Evolutionary conservation across 2,797 vertebrate species (phyloP), one percentile per base, ranked within the genome.

Genomic region (Propithecus deckenii): DNA sequence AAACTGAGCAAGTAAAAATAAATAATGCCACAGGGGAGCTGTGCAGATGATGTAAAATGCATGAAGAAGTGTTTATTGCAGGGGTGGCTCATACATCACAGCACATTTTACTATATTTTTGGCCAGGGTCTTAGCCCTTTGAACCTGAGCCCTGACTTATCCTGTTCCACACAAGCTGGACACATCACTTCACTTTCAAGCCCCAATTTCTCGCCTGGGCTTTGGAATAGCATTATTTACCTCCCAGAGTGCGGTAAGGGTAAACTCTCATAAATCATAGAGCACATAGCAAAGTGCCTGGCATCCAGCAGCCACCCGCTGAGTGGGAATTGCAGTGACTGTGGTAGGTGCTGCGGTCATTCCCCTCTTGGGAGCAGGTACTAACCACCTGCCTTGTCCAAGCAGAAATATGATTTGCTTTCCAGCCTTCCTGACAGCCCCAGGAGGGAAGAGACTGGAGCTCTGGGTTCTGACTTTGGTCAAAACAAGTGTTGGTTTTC

Each of bases 401-500:
- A 4, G 30, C 0, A 28, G n/a, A 88, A 71, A 52, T n/a, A 4
- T 1, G 0, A 0, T 20, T 15, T 7, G 30, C 15, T 32, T n/a
- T 13, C 76, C 13, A 5, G 41, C 8, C 28, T 55, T 48, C 15
- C 2, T 1, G 2, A 25, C 61, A 22, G 3, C 12, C 41, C 10
- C 4, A 23, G 8, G 23, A 76, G 9, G 10, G 15, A 22, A 55
- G 25, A 30, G n/a, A 22, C 18, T 13, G 1, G 28, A 32, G 7
- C 10, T 67, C 52, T 32, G 28, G 18, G 8, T 17, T 17, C 38
- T n/a, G 2, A 13, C 1, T 0, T 7, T 2, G 0, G 7, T 41
- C 25, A 23, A 59, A 76, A n/a, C 23, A 48, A 59, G 32, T 3
- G 30, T 43, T 4, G 5, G 0, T 38, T 43, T 9, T 50, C n/a